Conservation (phyloP, 2,113 vertebrate species). For the Cygnus atratus region DNA sequence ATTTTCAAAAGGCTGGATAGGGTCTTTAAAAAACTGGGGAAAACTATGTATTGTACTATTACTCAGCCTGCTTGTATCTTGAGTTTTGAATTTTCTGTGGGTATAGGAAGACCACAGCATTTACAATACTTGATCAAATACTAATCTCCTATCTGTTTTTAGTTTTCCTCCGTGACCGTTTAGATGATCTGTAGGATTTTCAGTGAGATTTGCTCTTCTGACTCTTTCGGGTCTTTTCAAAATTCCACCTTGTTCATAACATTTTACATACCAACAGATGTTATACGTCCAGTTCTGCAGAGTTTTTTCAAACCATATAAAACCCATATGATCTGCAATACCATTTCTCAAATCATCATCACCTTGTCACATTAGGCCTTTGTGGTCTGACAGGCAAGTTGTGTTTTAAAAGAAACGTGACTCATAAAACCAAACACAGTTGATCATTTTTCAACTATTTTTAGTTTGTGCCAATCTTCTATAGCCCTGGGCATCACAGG, state of each 20-base stretch:
- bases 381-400: not conserved
- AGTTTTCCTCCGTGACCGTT: not conserved
- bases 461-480: slow-evolving; percentile 64
- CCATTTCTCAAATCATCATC: not conserved
- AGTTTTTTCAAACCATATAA: not conserved
- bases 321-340: not conserved
- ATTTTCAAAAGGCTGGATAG: not conserved
- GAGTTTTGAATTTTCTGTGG: not conserved
- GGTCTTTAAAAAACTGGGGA: not conserved
- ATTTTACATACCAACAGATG: not conserved
- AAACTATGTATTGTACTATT: not conserved
- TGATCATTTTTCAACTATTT: slow-evolving; percentile 65
- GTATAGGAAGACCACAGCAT: not conserved
- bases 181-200: not conserved
- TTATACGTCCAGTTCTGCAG: not conserved
- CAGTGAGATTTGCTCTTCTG: not conserved
- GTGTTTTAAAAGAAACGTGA: not conserved
- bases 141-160: not conserved
- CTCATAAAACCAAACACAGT: slow-evolving; percentile 15
- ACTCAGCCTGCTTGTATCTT: not conserved
- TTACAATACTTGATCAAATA: not conserved
- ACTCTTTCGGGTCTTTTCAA: not conserved
- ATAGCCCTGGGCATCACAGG: slow-evolving; percentile 47
- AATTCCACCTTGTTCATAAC: not conserved
- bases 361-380: not conserved